A percentile compares a stretch with the other conserved stretches of the same genome.
Conservation (phyloP, 2,797 vertebrate genomes). For the Hydrophis major region DNA sequence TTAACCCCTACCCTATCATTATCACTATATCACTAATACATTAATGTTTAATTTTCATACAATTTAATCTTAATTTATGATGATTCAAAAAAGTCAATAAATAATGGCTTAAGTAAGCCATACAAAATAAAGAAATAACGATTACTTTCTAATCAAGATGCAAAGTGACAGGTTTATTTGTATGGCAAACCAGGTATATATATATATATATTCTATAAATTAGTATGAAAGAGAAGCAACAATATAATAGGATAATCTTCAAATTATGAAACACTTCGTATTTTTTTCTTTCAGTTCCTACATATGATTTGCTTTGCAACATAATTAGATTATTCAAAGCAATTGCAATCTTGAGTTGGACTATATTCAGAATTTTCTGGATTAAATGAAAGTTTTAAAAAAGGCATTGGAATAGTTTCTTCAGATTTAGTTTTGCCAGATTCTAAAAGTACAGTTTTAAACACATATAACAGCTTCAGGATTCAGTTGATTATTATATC, state of each 20-base stretch:
- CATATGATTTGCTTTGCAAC: not conserved
- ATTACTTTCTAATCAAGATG: conserved; percentile 48
- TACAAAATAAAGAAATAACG: not conserved
- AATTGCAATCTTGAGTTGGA: not conserved
- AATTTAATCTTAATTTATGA: not conserved
- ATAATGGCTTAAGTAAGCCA: not conserved
- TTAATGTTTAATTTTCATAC: not conserved
- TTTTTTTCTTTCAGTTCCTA: not conserved
- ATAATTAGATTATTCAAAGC: not conserved
- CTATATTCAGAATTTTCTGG: not conserved
- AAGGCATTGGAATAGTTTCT: not conserved
- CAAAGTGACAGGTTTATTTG: conserved; percentile 52
- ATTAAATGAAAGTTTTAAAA: not conserved
- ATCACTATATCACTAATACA: fast-evolving
- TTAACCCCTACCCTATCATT: not conserved
- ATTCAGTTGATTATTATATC: not conserved
- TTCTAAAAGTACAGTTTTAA: conserved; percentile 15
- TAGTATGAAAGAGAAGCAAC: not conserved
- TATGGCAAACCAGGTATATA: conserved; percentile 36
- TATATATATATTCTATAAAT: conserved; percentile 49
- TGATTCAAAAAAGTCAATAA: not conserved
- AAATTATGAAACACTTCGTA: not conserved
- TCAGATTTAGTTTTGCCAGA: not conserved
- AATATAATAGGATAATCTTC: not conserved
- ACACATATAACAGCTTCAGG: conserved; percentile 7